These are phyloP conservation scores for Arctopsyche grandis DNA, from an alignment of 1,140 invertebrate species.

Conservation along the genomic window DNA sequence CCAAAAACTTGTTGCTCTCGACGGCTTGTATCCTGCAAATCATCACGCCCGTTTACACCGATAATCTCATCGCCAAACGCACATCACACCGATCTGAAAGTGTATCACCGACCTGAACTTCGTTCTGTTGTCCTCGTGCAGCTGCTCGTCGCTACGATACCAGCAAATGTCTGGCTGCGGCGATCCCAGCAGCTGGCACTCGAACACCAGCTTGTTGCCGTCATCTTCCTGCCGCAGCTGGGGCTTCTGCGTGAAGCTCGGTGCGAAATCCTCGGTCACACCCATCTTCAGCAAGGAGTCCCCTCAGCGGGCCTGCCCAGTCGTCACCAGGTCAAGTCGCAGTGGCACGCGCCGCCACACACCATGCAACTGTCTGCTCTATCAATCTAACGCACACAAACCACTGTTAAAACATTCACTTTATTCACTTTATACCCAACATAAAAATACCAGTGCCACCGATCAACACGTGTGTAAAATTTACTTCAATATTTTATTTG, in stretches of 20 bases:
- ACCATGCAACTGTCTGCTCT: slow-evolving; percentile 32
- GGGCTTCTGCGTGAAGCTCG: slow-evolving; percentile 97
- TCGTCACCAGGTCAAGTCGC: slow-evolving; percentile 13
- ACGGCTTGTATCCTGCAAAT: slow-evolving; percentile 76
- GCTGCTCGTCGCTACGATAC: slow-evolving; percentile 87
- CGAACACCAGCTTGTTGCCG: slow-evolving; percentile 94
- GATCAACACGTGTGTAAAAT: neutral
- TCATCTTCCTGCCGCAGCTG: slow-evolving; percentile 95
- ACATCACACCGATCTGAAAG: neutral
- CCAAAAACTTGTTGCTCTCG: slow-evolving; percentile 86
- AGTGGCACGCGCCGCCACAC: slow-evolving; percentile 1
- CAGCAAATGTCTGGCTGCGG: slow-evolving; percentile 93
- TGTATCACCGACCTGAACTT: slow-evolving; percentile 72
- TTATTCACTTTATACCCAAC: neutral
- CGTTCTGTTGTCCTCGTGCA: slow-evolving; percentile 84
- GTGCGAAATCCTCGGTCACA: slow-evolving; percentile 90
- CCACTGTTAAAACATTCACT: neutral
- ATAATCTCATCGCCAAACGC: neutral
- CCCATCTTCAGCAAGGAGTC: slow-evolving; percentile 44
- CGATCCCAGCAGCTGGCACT: slow-evolving; percentile 88
- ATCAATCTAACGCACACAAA: slow-evolving; percentile 7
- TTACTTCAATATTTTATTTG: no score
- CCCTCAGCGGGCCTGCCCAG: slow-evolving; percentile 26
- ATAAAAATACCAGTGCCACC: neutral
- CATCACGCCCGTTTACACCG: neutral